Conservation (phyloP, 1,140 invertebrate genomes). For the Temnothorax nylanderi region DNA sequence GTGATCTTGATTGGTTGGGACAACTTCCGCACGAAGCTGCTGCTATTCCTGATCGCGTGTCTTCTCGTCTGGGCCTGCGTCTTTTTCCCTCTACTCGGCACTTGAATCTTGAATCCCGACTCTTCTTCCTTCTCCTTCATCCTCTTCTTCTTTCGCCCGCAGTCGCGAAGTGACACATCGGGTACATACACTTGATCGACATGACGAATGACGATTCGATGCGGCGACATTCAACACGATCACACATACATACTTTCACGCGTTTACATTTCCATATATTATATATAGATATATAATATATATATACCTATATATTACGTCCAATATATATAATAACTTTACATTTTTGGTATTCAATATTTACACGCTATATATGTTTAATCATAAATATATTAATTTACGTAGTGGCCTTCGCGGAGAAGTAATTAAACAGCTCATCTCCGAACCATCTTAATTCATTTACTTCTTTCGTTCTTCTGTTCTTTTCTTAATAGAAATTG, state of each 20-base stretch:
- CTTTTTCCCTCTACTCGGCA: slow-evolving; percentile 80
- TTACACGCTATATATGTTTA: slow-evolving; percentile 36
- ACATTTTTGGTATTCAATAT: slow-evolving; percentile 61
- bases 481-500: neutral
- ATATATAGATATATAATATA: neutral
- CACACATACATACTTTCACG: slow-evolving; percentile 28
- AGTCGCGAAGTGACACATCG: slow-evolving; percentile 11
- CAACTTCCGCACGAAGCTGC: slow-evolving; percentile 78
- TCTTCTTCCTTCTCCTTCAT: neutral
- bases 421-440: slow-evolving; percentile 7
- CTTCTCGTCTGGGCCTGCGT: slow-evolving; percentile 82
- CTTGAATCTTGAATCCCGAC: neutral
- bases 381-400: slow-evolving; percentile 49
- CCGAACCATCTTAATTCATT: slow-evolving; percentile 10
- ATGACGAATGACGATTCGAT: neutral
- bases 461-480: neutral
- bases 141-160: neutral
- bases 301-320: slow-evolving; percentile 16
- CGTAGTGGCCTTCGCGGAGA: slow-evolving; percentile 9
- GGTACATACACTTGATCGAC: slow-evolving; percentile 1
- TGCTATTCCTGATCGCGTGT: slow-evolving; percentile 77
- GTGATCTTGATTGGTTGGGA: slow-evolving; percentile 82
- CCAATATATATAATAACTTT: slow-evolving; percentile 39
- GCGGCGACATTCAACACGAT: slow-evolving; percentile 38
- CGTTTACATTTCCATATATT: slow-evolving; percentile 39